Conservation (phyloP, 1,140 invertebrate species). For the Manduca sexta region DNA sequence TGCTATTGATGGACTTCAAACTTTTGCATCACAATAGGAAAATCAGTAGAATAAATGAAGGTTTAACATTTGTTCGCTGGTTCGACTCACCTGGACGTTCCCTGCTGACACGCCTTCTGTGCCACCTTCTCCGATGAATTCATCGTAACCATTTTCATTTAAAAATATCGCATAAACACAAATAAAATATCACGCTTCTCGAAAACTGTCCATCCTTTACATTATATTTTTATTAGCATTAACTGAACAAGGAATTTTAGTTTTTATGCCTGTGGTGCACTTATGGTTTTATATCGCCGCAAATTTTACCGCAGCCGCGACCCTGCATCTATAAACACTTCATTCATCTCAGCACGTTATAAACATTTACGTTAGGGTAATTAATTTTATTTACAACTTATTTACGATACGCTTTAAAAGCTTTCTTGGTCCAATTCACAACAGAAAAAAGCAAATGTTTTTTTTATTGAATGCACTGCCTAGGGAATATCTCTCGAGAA, state of each 20-base stretch:
- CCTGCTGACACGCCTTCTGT: conserved; percentile 64
- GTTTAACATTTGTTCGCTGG: neutral
- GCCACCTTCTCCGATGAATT: conserved; percentile 68
- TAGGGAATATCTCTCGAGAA: no score
- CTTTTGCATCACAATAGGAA: no score
- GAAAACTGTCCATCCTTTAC: neutral
- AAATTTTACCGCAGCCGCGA: neutral
- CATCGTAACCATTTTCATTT: conserved; percentile 72
- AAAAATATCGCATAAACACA: conserved; percentile 16
- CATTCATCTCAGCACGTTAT: neutral
- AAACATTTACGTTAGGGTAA: neutral
- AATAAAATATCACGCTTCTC: conserved; percentile 9
- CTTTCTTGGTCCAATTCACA: no score
- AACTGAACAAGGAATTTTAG: no score
- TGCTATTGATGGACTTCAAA: no score
- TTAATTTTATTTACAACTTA: neutral
- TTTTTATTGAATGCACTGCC: no score
- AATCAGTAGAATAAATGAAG: neutral
- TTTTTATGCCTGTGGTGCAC: neutral
- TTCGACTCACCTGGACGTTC: conserved; percentile 48
- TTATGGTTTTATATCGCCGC: neutral
- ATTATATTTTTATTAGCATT: no score
- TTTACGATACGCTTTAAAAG: no score
- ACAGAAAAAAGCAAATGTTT: no score
- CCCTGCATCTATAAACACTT: conserved; percentile 10